A percentile compares a stretch with the other conserved stretches of the same genome.
phyloP scores from a whole-genome alignment of 2,888 invertebrate species.

The Drosophila longiperda region DNA sequence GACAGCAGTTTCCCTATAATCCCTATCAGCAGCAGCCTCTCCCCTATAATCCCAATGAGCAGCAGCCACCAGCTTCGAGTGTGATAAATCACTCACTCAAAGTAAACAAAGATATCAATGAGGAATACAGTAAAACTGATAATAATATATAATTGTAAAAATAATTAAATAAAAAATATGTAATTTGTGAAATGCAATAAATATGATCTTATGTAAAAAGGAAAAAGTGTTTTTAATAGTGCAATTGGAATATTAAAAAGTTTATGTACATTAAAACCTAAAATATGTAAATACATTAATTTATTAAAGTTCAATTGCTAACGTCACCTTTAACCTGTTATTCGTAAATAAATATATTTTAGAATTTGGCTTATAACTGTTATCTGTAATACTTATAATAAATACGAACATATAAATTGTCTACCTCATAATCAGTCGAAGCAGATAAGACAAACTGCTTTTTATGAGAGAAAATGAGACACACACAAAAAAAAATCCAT shows the following conservation, averaged over 20 bases:
- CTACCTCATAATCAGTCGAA: background rate
- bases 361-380: background rate
- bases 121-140: slow-evolving; percentile 34
- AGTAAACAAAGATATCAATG: slow-evolving; percentile 75
- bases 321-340: background rate
- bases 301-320: slow-evolving; percentile 1
- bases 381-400: background rate
- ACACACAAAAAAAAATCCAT: background rate
- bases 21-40: background rate
- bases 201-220: background rate
- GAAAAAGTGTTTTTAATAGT: background rate
- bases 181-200: background rate
- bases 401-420: background rate
- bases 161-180: background rate
- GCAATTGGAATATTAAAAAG: background rate
- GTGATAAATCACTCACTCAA: slow-evolving; percentile 66
- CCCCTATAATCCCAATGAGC: slow-evolving; percentile 6
- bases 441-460: background rate
- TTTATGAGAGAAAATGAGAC: too few species aligned
- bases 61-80: slow-evolving; percentile 42
- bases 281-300: background rate
- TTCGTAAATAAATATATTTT: background rate
- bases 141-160: slow-evolving; percentile 7
- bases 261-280: background rate
- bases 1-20: slow-evolving; percentile 9